These are phyloP conservation scores for Cheirogaleus major DNA, from an alignment of 2,797 vertebrate genomes.

Conservation along the genomic window DNA sequence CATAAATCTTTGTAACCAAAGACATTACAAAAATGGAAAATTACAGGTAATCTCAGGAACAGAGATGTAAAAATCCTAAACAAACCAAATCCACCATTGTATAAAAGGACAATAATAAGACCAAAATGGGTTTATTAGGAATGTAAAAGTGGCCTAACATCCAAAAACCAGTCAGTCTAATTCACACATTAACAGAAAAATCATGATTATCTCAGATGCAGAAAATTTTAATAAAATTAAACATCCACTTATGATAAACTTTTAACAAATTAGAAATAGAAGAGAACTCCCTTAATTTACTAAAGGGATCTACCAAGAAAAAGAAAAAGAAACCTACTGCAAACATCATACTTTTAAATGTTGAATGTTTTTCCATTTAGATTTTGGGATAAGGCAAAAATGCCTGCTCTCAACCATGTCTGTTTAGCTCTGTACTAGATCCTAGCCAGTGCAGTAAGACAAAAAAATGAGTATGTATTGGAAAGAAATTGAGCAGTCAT, in stretches of 20 bases:
- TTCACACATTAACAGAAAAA: slow-evolving; percentile 45
- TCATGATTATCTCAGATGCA: background rate
- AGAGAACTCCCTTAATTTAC: background rate
- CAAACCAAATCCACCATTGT: background rate
- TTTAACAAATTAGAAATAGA: slow-evolving; percentile 51
- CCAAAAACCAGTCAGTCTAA: background rate
- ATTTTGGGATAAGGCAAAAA: slow-evolving; percentile 31
- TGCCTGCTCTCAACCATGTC: background rate
- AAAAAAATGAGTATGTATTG: background rate
- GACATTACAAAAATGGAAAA: slow-evolving; percentile 34
- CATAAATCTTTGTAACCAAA: slow-evolving; percentile 42
- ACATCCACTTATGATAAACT: background rate
- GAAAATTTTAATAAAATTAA: slow-evolving; percentile 37
- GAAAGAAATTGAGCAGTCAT: slow-evolving; percentile 2
- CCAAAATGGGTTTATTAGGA: slow-evolving; percentile 32
- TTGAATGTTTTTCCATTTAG: slow-evolving; percentile 23
- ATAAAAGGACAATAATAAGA: background rate
- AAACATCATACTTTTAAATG: background rate
- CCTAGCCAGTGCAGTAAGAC: background rate
- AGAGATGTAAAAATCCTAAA: slow-evolving; percentile 49
- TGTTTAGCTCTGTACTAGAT: background rate
- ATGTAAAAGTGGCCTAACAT: slow-evolving; percentile 26
- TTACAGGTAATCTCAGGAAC: background rate
- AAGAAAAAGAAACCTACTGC: background rate
- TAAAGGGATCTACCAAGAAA: background rate